Evolutionary conservation across 1,140 invertebrate genomes (phyloP), one percentile per base, ranked within the genome.

Genomic region (Drosophila chauvacae): DNA sequence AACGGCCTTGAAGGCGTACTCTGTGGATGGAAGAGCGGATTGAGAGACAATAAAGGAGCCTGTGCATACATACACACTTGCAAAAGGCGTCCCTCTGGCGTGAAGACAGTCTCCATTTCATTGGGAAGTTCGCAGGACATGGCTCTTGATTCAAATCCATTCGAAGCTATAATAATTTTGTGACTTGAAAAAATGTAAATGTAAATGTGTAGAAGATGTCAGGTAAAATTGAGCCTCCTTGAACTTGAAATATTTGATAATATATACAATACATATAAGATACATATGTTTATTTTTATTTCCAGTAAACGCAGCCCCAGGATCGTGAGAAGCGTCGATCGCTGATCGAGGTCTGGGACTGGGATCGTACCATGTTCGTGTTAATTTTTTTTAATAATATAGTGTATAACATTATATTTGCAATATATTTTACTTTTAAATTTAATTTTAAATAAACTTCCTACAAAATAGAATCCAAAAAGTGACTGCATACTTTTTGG

Each of bases 1-100:
- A 77, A 99, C 99, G 0, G 99, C 98, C 94, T 99, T 99, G 91
- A 99, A 98, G 2, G 99, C 98, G 96, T 99, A 99, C 94, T 99
- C 99, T 97, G 37, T 6, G 14, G 14, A 7, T 3, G 3, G 7
- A 26, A 10, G 0, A 10, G 13, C 20, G 20, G 20, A 20, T 1
- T 2, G 6, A 6, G 14, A 33, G 16, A 23, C 11, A 20, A 4
- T 26, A 41, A 3, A 1, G 6, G 2, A 35, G 16, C 9, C 11
- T 37, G 11, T 35, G 35, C 35, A 35, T 35, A 35, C 35, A 13
- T 35, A 35, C 98, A 97, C 83, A 99, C 98, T 98, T 99, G 98
- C 93, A 99, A 99, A 14, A 99, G 95, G 84, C 98, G 95, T 44
- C 99, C 99, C 95, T 99, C 99, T 1, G 99, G 98, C 14, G 98